Evolutionary conservation across 2,797 vertebrate species (phyloP), one percentile per base, ranked within the genome.

Genomic region (Intellagama lesueurii): DNA sequence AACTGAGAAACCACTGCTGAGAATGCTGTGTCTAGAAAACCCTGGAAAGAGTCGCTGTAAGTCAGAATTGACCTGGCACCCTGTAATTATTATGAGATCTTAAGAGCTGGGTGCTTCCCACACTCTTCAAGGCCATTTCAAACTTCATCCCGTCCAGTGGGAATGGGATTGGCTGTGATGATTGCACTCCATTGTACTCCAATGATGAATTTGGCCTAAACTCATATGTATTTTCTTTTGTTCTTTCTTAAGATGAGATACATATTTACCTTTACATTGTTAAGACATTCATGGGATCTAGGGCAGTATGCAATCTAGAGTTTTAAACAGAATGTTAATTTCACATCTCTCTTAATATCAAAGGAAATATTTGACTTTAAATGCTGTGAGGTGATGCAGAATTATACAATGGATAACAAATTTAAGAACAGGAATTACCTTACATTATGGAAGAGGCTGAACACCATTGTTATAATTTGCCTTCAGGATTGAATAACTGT

Each of bases 181-280:
- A 52, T 7, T 52, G 22, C 44, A 80, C 52, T 68, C 22, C 9
- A 22, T 73, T 28, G 35, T 40, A 66, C 85, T 0, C 0, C 35
- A 0, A 0, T 47, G 75, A 84, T n/a, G 47, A 35, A 60, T 79
- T 76, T 11, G 40, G 49, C 40, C 64, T n/a, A 9, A 30, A 69
- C 12, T 47, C 30, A 68, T 44, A 32, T 85, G n/a, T 72, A 69
- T 72, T 81, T 66, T 77, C 52, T 73, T 72, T 19, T 70, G 19
- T 75, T 56, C 1, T 4, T 14, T 28, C 4, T 49, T 68, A 73
- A 60, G 22, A 11, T 83, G n/a, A n/a, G 32, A 1, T 17, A 17
- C 26, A 19, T 24, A 30, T 32, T 80, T 86, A 68, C 88, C 82
- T 32, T 19, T 22, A 82, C 72, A 35, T 86, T 72, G 83, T 78